Evolutionary conservation across 2,113 vertebrate genomes (phyloP), one percentile per base, ranked within the genome.

Genomic region (Lepidothrix coronata): DNA sequence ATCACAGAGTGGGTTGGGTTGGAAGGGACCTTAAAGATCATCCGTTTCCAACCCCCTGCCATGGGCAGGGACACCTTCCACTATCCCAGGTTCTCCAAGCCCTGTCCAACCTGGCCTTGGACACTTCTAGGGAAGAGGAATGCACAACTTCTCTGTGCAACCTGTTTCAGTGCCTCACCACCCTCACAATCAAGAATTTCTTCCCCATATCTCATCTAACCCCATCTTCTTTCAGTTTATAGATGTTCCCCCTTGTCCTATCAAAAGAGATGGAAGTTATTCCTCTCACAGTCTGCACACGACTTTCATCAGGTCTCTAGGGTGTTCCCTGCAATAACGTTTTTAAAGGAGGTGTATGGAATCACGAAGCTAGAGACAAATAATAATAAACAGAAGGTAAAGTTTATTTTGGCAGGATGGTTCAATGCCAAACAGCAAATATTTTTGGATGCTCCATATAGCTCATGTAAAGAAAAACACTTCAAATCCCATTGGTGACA

Each of bases 381-480:
- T 18, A 43, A 37, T 28, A n/a, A 35, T 39, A 65, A 80, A 71
- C 6, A 15, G 17, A 15, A 75, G 63, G 8, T 49, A 54, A 80
- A 76, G 10, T 71, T 88, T 85, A 85, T 75, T 75, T 91, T 43
- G 44, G 12, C 31, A 23, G 52, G 35, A 14, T n/a, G 31, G 8
- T 72, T 66, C 54, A n/a, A 49, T 1, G 2, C 21, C 57, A 59
- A 59, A 28, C 7, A 66, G 24, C 15, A 33, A 72, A 62, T 31
- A 18, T 35, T 23, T 1, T 35, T 0, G 0, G 16, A 17, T 39
- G 18, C 6, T 39, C 28, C 21, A 1, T 35, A 10, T 4, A 75
- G 11, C 8, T 62, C 28, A 25, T 28, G 9, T 33, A 39, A 61
- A 66, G 21, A 52, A 39, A 76, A 9, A 30, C 5, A 1, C 41